Conservation (phyloP, 2,113 vertebrate genomes). For the Cairina moschata region DNA sequence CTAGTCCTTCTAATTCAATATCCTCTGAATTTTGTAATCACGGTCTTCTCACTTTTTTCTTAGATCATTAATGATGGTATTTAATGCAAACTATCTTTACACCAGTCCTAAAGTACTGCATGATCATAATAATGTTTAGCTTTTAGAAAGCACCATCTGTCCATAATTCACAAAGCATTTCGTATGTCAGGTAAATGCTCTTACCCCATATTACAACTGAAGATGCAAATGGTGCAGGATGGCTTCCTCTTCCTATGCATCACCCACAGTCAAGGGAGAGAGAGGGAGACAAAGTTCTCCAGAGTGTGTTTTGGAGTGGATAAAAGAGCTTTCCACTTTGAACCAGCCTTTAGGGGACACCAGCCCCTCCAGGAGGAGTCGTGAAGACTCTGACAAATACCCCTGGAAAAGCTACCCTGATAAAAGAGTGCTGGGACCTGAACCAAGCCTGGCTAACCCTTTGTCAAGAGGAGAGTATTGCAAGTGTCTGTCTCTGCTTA, state of each 20-base stretch:
- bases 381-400: background rate
- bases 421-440: background rate
- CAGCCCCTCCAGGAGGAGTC: background rate
- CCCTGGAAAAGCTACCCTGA: background rate
- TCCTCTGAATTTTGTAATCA: conserved; percentile 64
- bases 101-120: conserved; percentile 14
- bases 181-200: conserved; percentile 20
- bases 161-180: conserved; percentile 36
- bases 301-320: background rate
- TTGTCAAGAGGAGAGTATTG: background rate
- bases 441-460: background rate
- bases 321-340: background rate
- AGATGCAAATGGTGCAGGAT: background rate
- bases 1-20: conserved; percentile 61
- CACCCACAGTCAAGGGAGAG: background rate
- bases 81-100: conserved; percentile 31
- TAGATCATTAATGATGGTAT: conserved; percentile 56
- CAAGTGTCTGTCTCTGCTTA: background rate
- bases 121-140: conserved; percentile 29
- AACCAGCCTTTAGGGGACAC: background rate
- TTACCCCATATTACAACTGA: background rate
- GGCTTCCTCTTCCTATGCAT: background rate
- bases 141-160: conserved; percentile 28
- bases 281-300: background rate
- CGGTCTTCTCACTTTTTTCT: conserved; percentile 42